Base-by-base conservation (phyloP, 2,113 vertebrate species). In the Oreochromis tanganicae region DNA sequence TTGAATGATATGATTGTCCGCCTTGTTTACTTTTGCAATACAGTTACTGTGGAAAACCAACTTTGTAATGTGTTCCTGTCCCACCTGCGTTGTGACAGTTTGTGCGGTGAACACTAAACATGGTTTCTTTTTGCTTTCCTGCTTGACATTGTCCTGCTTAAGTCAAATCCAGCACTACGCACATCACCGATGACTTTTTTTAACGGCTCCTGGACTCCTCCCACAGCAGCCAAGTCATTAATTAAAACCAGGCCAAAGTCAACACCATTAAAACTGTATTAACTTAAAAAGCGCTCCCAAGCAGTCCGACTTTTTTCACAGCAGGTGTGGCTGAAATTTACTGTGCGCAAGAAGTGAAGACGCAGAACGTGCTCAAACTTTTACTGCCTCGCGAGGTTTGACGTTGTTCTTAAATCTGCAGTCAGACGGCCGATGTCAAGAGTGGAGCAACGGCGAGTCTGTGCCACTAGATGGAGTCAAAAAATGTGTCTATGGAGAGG, bases 1-100 rank as follows among this genome's bases (percentile, higher is more conserved):
- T 93, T 89, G 83, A 94, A 95, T 94, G 88, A 94, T 94, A 94
- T 94, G 92, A 92, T 92, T 93, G 90, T 93, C 89, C 57, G 87
- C 92, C 88, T 94, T 94, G 92, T 95, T 93, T 93, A 94, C 91
- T 93, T 95, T 95, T 95, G 92, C 93, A 95, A 95, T 94, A 95
- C 94, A 94, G 90, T 95, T 91, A 93, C 85, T 95, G 93, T 96
- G 91, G 90, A 95, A 94, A 94, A 88, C 83, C 81, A 59, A 38
- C 81, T 81, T 88, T 92, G 92, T 94, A 82, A 88, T 87, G 90
- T 94, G 83, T 93, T 90, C 88, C 82, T 92, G 57, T 88, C 73
- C 88, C 85, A 79, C 84, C 38, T 84, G 82, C 87, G 81, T 48
- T 85, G 85, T 91, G 75, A 91, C 79, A 34, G 83, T 84, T 86